Base-by-base conservation (phyloP, 64 coral and sea anemone species). In the Astreopora myriophthalma region DNA sequence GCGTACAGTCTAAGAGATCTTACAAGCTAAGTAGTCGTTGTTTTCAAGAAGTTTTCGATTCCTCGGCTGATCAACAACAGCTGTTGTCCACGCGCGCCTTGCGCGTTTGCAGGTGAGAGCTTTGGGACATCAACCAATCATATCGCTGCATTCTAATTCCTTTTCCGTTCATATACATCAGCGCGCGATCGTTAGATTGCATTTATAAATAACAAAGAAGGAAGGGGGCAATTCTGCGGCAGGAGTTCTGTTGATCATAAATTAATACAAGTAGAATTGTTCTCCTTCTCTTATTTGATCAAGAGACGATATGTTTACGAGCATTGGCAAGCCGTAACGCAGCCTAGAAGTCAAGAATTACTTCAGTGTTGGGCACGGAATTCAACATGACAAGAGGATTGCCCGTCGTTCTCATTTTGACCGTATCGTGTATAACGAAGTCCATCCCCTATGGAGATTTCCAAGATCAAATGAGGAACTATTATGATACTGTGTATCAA, bases 401-500 rank as follows among this genome's bases (percentile, higher is more conserved):
- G 1, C 16, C 12, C 9, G 32, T 33, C 7, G 57, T 83, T 83
- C 10, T 64, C 9, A 36, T 83, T n/a, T 25, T 36, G 6, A 65
- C 13, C 19, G 32, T 83, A 35, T 37, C 57, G 20, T 38, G 35
- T 36, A 64, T 32, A 83, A 26, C 33, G 57, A 63, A 24, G 48
- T 38, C 76, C 19, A 35, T 8, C 76, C 32, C 79, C 14, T 83
- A 64, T 38, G 32, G 33, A 38, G 52, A 64, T n/a, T 83, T 37
- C 34, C 51, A 83, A 1, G 79, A 83, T 22, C 79, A 83, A 64
- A 16, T 65, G 79, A 83, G 79, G 57, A n/a, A 37, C 23, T 83
- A 83, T 65, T 65, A 92, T 42, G 81, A 92, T 25, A 29, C 69
- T 0, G 16, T 86, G 26, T 85, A 75, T 74, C 71, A 75, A 76